These are phyloP conservation scores for Epicauta chinensis DNA, from an alignment of 1,140 invertebrate genomes.

Conservation along the genomic window DNA sequence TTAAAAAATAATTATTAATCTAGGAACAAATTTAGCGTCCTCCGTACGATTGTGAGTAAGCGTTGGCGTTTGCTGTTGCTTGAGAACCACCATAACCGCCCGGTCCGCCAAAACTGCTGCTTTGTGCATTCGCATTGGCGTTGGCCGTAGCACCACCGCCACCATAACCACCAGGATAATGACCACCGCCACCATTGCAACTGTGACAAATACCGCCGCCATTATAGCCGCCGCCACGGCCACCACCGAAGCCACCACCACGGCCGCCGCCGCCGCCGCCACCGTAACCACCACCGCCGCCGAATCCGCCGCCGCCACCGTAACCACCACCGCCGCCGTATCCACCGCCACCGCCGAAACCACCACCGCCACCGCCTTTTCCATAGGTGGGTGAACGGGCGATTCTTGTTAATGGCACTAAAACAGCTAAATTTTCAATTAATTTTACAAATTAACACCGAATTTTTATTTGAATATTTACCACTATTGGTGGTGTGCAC, in stretches of 20 bases:
- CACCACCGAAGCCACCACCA: neutral
- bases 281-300: too few relatives aligned
- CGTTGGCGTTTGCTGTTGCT: neutral
- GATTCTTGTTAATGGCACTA: neutral
- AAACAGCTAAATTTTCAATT: neutral
- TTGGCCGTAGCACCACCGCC: neutral
- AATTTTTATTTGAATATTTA: too few relatives aligned
- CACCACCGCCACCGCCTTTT: neutral
- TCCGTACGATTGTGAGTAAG: slow-evolving; percentile 1
- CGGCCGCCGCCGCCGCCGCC: too few relatives aligned
- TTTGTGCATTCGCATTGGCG: slow-evolving; percentile 4
- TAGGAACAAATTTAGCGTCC: neutral
- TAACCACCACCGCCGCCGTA: neutral
- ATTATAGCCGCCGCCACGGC: neutral
- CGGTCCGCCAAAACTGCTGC: neutral
- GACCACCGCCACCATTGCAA: neutral
- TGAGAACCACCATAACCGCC: slow-evolving; percentile 6
- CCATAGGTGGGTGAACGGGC: slow-evolving; percentile 8
- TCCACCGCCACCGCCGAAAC: slow-evolving; percentile 1
- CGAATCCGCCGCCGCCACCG: neutral
- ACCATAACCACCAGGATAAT: too few relatives aligned
- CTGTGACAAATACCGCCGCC: neutral
- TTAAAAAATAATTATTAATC: too few relatives aligned
- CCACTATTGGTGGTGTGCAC: neutral
- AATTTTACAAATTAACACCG: too few relatives aligned